Base-by-base conservation (phyloP, 2,888 invertebrate genomes). In the Callinectes sapidus region DNA sequence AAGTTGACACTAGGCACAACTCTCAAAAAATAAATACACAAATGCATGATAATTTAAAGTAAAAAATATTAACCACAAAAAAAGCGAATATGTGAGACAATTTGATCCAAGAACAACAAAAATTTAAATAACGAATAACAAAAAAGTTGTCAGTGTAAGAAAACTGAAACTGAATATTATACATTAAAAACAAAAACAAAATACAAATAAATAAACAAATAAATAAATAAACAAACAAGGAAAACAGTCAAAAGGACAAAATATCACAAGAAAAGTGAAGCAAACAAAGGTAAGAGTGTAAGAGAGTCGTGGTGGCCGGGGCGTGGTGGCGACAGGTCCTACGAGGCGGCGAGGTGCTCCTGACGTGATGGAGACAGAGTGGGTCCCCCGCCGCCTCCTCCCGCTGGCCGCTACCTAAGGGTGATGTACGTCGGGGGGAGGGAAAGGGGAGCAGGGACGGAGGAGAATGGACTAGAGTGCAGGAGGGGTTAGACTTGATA, bases 321-420 rank as follows among this genome's bases (percentile, higher is more conserved):
- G 66, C 89, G 28, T 89, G 61, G 35, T 42, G 89, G 77, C 42
- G 71, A 89, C 77, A 77, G 89, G 71, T 28, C 77, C 48, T 16
- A 23, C 42, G 77, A 32, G 48, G 39, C 42, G 48, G 42, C 48
- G 87, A n/a, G 89, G 42, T 32, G 71, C 71, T 42, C 42, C n/a
- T 85, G 90, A 90, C 86, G 86, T 86, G 90, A 90, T 85, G 81
- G 90, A 81, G 90, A 90, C 86, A 35, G 86, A 90, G 90, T 86
- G 61, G 35, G 66, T 55, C 61, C 35, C 86, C 90, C 48, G 77
- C 42, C 28, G 48, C 55, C 77, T 42, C 48, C 71, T 35, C 66
- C 89, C 66, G 66, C 32, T 89, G 89, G 32, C 39, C 77, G 48
- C 77, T 90, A 90, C 90, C 90, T 90, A 48, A 55, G 66, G 66